Conservation (phyloP, 2,797 vertebrate genomes). For the Crocidura indochinensis region DNA sequence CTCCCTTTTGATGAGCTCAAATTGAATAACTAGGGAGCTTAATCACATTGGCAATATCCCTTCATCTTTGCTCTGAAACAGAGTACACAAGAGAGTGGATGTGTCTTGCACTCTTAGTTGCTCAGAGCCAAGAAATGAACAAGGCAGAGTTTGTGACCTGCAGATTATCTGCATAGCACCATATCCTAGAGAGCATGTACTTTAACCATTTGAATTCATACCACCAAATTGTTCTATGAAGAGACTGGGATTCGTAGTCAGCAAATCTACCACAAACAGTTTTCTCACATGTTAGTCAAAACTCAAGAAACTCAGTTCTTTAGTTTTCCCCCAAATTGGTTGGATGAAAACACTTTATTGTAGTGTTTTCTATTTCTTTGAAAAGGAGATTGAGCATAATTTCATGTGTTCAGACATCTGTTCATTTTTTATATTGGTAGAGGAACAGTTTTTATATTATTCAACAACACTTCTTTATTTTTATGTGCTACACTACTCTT, state of each 20-base stretch:
- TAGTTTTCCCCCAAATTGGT: not conserved
- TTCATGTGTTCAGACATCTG: not conserved
- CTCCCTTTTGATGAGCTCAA: too few species aligned
- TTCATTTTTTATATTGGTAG: not conserved
- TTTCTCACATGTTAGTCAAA: constrained; percentile 1
- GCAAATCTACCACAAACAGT: not conserved
- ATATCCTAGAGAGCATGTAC: not conserved
- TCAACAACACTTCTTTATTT: not conserved
- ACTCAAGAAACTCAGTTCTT: not conserved
- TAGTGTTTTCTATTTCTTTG: not conserved
- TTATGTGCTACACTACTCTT: not conserved
- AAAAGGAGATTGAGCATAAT: not conserved
- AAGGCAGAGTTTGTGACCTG: not conserved
- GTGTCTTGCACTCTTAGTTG: not conserved
- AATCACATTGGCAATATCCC: not conserved
- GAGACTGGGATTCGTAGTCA: not conserved
- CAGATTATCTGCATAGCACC: not conserved
- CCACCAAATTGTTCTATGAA: not conserved
- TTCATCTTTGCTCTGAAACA: not conserved
- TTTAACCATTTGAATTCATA: not conserved
- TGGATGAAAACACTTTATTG: not conserved
- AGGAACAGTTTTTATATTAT: not conserved
- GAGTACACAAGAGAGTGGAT: not conserved
- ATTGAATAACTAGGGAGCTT: not conserved
- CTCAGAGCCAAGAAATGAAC: not conserved